These are phyloP conservation scores for Lophotis ruficrista DNA, from an alignment of 2,113 vertebrate species.

Conservation along the genomic window DNA sequence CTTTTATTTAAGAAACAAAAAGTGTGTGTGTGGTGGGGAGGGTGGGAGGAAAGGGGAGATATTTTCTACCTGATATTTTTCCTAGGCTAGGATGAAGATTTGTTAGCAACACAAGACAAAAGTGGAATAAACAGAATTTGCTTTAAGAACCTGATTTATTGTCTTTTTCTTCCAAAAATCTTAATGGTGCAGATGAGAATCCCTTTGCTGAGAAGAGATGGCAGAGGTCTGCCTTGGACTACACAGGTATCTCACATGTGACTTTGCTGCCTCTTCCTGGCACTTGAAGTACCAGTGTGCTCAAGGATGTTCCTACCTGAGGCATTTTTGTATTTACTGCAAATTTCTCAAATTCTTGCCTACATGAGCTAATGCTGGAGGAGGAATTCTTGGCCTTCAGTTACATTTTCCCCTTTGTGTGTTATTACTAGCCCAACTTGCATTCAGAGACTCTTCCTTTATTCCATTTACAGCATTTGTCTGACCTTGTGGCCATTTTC, in stretches of 20 bases:
- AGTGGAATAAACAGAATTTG: constrained; percentile 57
- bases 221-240: not conserved
- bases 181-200: not conserved
- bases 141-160: constrained; percentile 15
- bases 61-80: constrained; percentile 62
- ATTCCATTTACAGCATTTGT: not conserved
- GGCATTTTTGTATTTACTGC: not conserved
- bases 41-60: not conserved
- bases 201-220: not conserved
- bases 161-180: not conserved
- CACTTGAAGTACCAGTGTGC: not conserved
- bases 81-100: not conserved
- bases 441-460: not conserved
- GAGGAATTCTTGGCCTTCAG: not conserved
- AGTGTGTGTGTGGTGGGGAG: not conserved
- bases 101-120: constrained; percentile 13
- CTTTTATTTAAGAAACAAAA: constrained; percentile 36
- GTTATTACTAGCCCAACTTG: not conserved
- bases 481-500: not conserved
- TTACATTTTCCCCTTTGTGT: not conserved
- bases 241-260: fast-evolving
- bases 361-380: not conserved
- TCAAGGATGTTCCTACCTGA: not conserved
- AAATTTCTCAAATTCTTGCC: not conserved
- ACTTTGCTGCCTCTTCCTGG: not conserved